Evolutionary conservation across 2,888 invertebrate genomes (phyloP).

Genomic region (Empis livida): DNA sequence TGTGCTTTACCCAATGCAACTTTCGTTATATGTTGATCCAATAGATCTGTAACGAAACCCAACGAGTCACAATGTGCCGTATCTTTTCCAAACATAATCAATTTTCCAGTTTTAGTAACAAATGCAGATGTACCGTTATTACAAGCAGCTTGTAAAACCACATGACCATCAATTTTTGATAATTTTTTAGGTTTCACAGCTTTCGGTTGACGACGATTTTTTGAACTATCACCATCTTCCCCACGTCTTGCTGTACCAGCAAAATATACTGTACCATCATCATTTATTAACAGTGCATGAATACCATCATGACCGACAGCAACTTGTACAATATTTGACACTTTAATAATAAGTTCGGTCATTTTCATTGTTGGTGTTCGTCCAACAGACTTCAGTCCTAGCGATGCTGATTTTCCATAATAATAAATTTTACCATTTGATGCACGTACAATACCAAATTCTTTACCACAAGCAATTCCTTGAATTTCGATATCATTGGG

Average conservation of each 20-base stretch:
- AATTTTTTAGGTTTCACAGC: slow-evolving; percentile 88
- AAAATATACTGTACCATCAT: slow-evolving; percentile 84
- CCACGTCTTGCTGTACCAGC: slow-evolving; percentile 72
- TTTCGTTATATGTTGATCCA: slow-evolving; percentile 55
- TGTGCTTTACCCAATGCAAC: slow-evolving; percentile 93
- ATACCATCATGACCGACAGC: slow-evolving; percentile 89
- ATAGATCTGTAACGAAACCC: slow-evolving; percentile 62
- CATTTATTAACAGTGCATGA: slow-evolving; percentile 80
- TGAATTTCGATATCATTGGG: slow-evolving; percentile 66
- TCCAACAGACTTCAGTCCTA: slow-evolving; percentile 61
- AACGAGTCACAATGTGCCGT: slow-evolving; percentile 65
- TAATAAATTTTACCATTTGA: slow-evolving; percentile 80
- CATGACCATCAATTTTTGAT: slow-evolving; percentile 75
- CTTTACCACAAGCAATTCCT: slow-evolving; percentile 72
- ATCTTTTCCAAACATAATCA: slow-evolving; percentile 92
- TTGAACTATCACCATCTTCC: slow-evolving; percentile 81
- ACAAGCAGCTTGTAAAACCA: slow-evolving; percentile 72
- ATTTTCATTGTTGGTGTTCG: slow-evolving; percentile 35
- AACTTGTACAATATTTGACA: slow-evolving; percentile 60
- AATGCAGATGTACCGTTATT: slow-evolving; percentile 92
- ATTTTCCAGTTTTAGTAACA: slow-evolving; percentile 77
- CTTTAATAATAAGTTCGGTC: slow-evolving; percentile 49
- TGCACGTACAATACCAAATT: slow-evolving; percentile 76
- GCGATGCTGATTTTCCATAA: slow-evolving; percentile 71
- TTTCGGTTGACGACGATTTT: slow-evolving; percentile 72